phyloP scores from a whole-genome alignment of 2,888 invertebrate species.

The Conistra vaccinii region DNA sequence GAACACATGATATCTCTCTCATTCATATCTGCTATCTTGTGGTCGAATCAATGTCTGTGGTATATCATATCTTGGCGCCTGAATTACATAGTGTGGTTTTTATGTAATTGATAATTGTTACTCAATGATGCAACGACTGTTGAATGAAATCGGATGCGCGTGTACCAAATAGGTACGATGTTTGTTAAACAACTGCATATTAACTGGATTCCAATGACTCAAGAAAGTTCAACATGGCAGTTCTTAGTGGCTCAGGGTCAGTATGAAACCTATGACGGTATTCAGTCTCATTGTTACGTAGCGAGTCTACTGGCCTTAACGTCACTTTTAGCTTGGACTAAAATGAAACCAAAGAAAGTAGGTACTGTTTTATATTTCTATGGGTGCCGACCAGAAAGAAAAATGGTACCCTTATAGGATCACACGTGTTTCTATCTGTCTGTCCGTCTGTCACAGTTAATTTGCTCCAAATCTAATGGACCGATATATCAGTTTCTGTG shows the following conservation, averaged over 20 bases:
- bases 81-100: conserved; percentile 31
- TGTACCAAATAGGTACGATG: background rate
- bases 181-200: conserved; percentile 2
- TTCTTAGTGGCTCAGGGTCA: background rate
- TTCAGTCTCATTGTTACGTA: background rate
- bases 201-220: background rate
- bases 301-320: background rate
- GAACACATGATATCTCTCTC: background rate
- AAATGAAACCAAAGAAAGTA: too few relatives aligned
- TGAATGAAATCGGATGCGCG: conserved; percentile 3
- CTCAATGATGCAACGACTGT: conserved; percentile 10
- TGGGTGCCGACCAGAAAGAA: too few relatives aligned
- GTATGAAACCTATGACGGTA: background rate
- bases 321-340: too few relatives aligned
- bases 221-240: background rate
- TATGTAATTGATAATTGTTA: conserved; percentile 35
- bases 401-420: too few relatives aligned
- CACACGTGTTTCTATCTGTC: too few relatives aligned
- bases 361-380: too few relatives aligned
- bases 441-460: too few relatives aligned
- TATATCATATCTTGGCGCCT: conserved; percentile 23
- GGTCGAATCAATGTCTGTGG: conserved; percentile 49
- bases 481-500: too few relatives aligned
- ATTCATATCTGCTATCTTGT: conserved; percentile 15
- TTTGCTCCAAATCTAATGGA: too few relatives aligned